Percentiles rank a stretch among this genome's conserved stretches.
These are phyloP conservation scores for Balaenoptera acutorostrata DNA, from an alignment of 2,113 vertebrate genomes.

Conservation along the genomic window DNA sequence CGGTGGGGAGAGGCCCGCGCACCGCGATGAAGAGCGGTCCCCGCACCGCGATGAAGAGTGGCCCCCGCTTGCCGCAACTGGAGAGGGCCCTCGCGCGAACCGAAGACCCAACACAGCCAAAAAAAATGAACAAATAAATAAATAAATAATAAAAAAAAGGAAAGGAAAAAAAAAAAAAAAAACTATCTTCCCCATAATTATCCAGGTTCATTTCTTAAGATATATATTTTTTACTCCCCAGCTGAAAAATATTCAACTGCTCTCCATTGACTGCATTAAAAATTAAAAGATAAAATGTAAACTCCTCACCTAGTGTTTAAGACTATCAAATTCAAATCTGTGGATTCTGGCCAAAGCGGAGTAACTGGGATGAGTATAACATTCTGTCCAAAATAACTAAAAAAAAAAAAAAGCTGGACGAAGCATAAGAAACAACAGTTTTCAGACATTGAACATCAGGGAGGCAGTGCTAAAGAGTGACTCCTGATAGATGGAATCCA, in stretches of 20 bases:
- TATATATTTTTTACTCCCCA: background rate
- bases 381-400: background rate
- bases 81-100: no score
- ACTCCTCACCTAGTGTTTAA: background rate
- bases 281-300: background rate
- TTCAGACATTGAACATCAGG: background rate
- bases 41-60: no score
- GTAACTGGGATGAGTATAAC: background rate
- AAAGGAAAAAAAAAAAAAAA: no score
- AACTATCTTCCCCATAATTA: background rate
- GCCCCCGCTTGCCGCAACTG: no score
- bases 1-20: no score
- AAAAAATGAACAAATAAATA: no score
- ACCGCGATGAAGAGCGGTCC: no score
- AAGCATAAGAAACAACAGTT: background rate
- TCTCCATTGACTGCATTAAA: background rate
- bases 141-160: no score
- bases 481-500: background rate
- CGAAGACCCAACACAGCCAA: no score
- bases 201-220: background rate
- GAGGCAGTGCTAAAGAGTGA: background rate
- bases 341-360: background rate
- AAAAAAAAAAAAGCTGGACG: background rate
- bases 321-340: background rate
- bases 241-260: background rate